Evolutionary conservation across 2,888 invertebrate species (phyloP).

Genomic region (Stenodera caucasica): DNA sequence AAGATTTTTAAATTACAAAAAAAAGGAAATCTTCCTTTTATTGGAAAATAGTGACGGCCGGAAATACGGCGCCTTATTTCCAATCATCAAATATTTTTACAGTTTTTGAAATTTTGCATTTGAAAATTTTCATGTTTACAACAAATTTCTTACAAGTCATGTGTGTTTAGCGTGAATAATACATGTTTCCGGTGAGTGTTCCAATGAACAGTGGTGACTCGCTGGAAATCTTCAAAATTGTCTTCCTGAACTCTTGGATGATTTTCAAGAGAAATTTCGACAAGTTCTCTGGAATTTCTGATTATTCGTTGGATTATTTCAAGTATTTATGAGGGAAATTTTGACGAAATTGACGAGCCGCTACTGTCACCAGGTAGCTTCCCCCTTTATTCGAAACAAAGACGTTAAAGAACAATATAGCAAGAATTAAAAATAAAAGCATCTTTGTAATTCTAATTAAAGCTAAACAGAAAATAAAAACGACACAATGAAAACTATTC

Average conservation of each 20-base stretch:
- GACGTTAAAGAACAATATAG: background rate
- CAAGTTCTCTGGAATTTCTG: too few species aligned
- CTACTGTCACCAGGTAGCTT: background rate
- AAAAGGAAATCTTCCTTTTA: background rate
- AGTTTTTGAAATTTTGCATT: background rate
- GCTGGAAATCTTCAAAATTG: background rate
- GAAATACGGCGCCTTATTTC: conserved; percentile 2
- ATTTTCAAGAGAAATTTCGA: too few species aligned
- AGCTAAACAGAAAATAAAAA: too few species aligned
- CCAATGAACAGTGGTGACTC: background rate
- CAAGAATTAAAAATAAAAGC: background rate
- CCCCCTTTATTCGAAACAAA: background rate
- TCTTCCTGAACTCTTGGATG: too few species aligned
- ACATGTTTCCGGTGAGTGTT: conserved; percentile 8
- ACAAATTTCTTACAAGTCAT: background rate
- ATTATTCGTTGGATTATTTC: too few species aligned
- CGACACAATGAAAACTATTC: conserved; percentile 1
- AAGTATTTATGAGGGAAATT: background rate
- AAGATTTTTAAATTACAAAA: background rate
- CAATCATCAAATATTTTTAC: too few species aligned
- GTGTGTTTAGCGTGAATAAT: conserved; percentile 11
- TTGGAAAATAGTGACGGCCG: background rate
- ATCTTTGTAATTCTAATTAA: background rate
- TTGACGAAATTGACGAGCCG: background rate
- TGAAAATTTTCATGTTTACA: background rate